phyloP scores from a whole-genome alignment of 2,797 vertebrate genomes.

The Malacoraja senta region DNA sequence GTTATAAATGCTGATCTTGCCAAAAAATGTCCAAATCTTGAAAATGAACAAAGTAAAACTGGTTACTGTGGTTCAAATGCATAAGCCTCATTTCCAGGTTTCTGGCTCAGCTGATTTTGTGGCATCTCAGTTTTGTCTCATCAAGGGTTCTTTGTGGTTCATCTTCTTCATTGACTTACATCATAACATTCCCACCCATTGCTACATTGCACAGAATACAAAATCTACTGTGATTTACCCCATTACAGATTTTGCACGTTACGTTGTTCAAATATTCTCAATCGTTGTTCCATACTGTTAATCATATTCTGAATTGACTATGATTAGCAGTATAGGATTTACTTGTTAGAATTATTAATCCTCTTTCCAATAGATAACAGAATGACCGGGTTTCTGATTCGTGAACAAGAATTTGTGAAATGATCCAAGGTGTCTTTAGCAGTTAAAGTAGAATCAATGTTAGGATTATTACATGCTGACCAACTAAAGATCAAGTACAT shows the following conservation, averaged over 20 bases:
- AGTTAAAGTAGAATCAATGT: neutral
- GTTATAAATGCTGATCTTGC: neutral
- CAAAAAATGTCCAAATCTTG: neutral
- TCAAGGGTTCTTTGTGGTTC: neutral
- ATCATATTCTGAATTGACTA: neutral
- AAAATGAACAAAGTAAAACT: neutral
- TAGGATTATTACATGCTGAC: neutral
- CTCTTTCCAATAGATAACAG: neutral
- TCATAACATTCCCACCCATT: neutral
- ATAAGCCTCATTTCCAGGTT: neutral
- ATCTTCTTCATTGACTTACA: neutral
- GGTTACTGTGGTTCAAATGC: neutral
- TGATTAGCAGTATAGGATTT: no score
- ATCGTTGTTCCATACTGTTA: neutral
- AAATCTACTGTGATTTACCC: neutral
- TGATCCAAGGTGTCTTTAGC: neutral
- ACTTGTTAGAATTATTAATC: no score
- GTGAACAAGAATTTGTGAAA: neutral
- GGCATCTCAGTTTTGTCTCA: neutral
- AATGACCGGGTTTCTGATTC: neutral
- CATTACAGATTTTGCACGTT: neutral
- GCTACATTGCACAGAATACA: neutral
- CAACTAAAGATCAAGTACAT: neutral
- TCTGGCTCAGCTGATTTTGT: neutral
- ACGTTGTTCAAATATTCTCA: neutral